Conservation (phyloP, 2,113 vertebrate genomes). For the Pionites leucogaster region DNA sequence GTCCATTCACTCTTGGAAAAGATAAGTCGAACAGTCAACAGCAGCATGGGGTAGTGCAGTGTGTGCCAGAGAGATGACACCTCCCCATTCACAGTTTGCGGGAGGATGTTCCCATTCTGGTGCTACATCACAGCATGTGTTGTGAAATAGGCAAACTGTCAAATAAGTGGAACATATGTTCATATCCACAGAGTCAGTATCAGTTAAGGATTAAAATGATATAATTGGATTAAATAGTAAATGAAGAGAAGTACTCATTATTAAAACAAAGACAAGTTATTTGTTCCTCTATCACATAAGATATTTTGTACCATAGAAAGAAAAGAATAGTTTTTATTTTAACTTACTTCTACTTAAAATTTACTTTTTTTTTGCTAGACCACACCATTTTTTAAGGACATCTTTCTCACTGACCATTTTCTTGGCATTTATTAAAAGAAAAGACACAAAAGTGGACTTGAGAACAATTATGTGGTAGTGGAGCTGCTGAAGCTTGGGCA, state of each 20-base stretch:
- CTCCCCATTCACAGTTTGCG: neutral
- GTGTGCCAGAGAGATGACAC: neutral
- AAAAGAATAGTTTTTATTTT: neutral
- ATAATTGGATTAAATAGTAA: neutral
- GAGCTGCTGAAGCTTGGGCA: neutral
- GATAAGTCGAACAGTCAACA: accelerated
- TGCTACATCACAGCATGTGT: neutral
- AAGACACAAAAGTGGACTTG: neutral
- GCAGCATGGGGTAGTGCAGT: neutral
- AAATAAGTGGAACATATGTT: neutral
- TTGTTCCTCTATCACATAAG: neutral
- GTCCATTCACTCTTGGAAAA: neutral
- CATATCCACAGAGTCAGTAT: neutral
- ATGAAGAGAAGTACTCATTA: neutral
- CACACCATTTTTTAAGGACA: neutral
- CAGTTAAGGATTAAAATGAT: neutral
- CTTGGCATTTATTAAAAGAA: neutral
- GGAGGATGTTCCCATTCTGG: neutral
- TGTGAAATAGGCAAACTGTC: neutral
- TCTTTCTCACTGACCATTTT: neutral
- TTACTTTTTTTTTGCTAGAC: neutral
- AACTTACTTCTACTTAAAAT: neutral
- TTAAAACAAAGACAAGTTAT: neutral
- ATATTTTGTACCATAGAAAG: neutral
- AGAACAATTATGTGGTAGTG: neutral